Conservation (phyloP, 2,113 vertebrate species). For the Sapajus apella region DNA sequence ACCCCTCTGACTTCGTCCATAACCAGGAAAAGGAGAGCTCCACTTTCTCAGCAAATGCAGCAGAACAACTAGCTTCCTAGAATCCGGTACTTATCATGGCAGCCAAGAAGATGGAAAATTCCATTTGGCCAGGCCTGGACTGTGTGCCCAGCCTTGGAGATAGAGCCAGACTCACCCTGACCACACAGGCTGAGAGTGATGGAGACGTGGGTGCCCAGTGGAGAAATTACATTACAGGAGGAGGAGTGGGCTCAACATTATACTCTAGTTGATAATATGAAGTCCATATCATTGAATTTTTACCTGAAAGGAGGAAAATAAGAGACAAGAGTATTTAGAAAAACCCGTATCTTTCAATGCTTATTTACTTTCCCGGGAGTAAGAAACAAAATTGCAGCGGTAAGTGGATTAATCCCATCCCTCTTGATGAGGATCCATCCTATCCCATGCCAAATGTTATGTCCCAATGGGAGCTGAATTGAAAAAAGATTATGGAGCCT, state of each 20-base stretch:
- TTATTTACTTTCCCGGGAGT: neutral
- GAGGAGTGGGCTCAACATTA: accelerated
- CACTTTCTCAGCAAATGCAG: neutral
- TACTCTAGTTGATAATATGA: accelerated
- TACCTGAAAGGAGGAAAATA: neutral
- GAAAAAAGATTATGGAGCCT: neutral
- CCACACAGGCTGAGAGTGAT: neutral
- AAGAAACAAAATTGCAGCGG: neutral
- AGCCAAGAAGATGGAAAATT: neutral
- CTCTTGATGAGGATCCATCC: neutral
- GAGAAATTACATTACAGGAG: neutral
- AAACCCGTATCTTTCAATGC: neutral
- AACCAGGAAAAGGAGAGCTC: neutral
- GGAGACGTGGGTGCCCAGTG: neutral
- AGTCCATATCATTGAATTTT: neutral
- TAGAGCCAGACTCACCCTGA: neutral
- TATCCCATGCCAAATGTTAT: neutral
- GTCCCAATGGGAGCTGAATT: neutral
- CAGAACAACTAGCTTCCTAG: neutral
- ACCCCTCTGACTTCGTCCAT: neutral
- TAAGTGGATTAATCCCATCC: neutral
- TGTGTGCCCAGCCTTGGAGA: neutral
- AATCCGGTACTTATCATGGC: neutral
- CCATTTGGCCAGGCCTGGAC: neutral
- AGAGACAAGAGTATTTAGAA: neutral